Conservation (phyloP, 2,113 vertebrate species). For the Tupaia tana region DNA sequence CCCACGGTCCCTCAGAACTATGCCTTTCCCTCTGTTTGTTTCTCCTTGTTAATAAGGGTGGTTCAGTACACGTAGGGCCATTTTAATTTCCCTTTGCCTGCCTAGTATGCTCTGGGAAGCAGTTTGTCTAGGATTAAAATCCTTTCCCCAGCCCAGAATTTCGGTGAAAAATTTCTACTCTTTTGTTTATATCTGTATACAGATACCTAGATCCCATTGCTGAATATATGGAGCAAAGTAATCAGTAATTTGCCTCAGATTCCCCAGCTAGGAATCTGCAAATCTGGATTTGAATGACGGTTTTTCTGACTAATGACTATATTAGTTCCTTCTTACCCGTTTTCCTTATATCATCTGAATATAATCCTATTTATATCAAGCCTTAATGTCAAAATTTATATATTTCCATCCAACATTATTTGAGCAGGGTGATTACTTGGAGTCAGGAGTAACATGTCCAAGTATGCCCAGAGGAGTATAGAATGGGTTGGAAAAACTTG, state of each 20-base stretch:
- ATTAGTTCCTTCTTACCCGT: neutral
- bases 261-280: neutral
- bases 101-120: neutral
- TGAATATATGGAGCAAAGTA: neutral
- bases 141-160: neutral
- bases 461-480: conserved; percentile 1
- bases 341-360: neutral
- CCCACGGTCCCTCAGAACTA: neutral
- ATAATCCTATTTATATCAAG: neutral
- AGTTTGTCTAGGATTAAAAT: neutral
- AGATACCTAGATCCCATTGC: too few relatives aligned
- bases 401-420: conserved; percentile 46
- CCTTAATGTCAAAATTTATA: conserved; percentile 45
- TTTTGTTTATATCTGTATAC: neutral
- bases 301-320: neutral
- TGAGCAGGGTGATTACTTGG: conserved; percentile 9
- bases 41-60: neutral
- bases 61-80: too few relatives aligned
- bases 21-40: neutral
- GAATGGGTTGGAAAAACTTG: conserved; percentile 40
- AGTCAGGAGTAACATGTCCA: neutral
- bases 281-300: neutral
- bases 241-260: neutral
- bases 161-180: neutral
- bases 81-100: neutral